Conservation (phyloP, 2,888 invertebrate genomes). For the Sarcophaga subvicina region DNA sequence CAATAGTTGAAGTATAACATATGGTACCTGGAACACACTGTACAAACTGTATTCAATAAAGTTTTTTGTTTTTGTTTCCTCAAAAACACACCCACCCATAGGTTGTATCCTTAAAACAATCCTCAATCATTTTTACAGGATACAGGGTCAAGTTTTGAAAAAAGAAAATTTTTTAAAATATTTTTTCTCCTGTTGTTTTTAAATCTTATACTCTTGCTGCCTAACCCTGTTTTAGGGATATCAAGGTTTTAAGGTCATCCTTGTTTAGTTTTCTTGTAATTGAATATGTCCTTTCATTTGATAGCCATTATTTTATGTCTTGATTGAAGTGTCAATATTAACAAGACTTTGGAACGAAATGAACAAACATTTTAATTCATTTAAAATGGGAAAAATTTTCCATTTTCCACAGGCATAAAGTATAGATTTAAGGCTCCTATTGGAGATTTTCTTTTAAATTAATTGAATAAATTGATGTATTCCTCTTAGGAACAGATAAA, state of each 20-base stretch:
- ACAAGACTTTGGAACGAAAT: neutral
- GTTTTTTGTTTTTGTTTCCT: neutral
- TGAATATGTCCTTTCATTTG: constrained; percentile 13
- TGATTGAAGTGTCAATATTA: constrained; percentile 29
- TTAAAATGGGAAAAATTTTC: constrained; percentile 1
- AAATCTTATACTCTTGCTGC: no score
- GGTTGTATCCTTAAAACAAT: neutral
- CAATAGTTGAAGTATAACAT: neutral
- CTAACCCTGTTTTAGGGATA: no score
- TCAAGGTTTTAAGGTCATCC: constrained; percentile 1
- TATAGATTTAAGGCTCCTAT: no score
- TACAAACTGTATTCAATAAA: neutral
- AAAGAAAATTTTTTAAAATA: no score
- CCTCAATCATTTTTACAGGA: neutral
- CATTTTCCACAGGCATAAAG: no score
- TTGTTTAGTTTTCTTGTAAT: constrained; percentile 38
- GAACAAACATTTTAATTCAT: constrained; percentile 20
- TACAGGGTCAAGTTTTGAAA: no score
- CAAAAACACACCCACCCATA: neutral
- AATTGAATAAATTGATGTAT: no score
- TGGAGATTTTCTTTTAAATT: no score
- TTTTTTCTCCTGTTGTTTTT: no score
- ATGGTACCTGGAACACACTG: neutral
- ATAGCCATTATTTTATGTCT: neutral
- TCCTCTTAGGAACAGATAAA: no score